Conservation (phyloP, 2,888 invertebrate species). For the Tetranychus piercei region DNA sequence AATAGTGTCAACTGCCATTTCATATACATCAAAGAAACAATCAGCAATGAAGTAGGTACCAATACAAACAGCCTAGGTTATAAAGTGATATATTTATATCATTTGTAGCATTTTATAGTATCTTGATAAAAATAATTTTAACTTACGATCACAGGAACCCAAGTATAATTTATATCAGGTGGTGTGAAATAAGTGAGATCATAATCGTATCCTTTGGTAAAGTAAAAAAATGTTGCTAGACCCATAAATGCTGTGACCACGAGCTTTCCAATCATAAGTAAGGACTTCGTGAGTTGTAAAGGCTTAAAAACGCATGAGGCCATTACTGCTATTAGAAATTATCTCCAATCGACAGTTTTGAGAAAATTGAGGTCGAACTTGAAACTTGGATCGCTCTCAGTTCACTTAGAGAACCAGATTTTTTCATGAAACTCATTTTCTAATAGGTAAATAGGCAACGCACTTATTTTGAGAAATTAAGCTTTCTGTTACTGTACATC, state of each 20-base stretch:
- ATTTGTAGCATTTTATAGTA: neutral
- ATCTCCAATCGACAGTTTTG: too few relatives aligned
- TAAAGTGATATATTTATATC: neutral
- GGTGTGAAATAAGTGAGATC: neutral
- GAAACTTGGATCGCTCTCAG: too few relatives aligned
- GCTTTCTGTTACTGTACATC: too few relatives aligned
- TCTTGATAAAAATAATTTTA: neutral
- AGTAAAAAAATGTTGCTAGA: slow-evolving; percentile 53
- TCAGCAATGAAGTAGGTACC: slow-evolving; percentile 69
- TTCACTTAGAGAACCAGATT: too few relatives aligned
- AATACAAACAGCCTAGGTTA: slow-evolving; percentile 32
- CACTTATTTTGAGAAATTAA: too few relatives aligned
- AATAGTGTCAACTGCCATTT: slow-evolving; percentile 90
- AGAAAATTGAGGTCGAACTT: too few relatives aligned
- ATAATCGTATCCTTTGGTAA: slow-evolving; percentile 32
- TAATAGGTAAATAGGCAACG: too few relatives aligned
- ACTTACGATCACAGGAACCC: slow-evolving; percentile 54
- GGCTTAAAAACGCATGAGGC: too few relatives aligned
- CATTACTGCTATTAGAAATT: too few relatives aligned
- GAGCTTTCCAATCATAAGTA: slow-evolving; percentile 74
- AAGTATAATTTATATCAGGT: slow-evolving; percentile 48
- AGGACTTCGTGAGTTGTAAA: too few relatives aligned
- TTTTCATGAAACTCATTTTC: too few relatives aligned
- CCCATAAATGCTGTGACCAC: slow-evolving; percentile 50
- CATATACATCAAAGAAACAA: slow-evolving; percentile 81